Conservation (phyloP, 2,888 invertebrate genomes). For the Octonoba sinensis region DNA sequence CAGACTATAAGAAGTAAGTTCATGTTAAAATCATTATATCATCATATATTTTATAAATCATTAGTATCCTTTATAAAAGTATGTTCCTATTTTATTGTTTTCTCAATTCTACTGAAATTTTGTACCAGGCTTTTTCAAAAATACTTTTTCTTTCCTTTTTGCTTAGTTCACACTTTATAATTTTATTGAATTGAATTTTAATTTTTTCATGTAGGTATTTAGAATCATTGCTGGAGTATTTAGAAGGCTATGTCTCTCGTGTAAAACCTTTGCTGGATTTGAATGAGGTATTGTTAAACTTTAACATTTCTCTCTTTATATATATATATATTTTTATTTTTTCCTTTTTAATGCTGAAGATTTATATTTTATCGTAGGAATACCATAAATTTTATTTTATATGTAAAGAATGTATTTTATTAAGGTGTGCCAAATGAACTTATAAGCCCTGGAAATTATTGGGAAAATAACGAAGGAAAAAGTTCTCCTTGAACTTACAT, state of each 20-base stretch:
- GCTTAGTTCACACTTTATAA: background rate
- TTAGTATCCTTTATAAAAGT: constrained; percentile 74
- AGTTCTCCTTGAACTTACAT: no score
- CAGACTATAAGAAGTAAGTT: constrained; percentile 80
- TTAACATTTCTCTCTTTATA: background rate
- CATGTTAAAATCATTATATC: constrained; percentile 74
- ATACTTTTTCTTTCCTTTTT: background rate
- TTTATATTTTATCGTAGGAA: background rate
- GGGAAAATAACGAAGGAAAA: no score
- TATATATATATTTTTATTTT: background rate
- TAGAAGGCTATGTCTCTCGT: constrained; percentile 84
- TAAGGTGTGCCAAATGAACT: background rate
- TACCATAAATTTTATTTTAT: background rate
- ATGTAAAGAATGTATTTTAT: background rate
- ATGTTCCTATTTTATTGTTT: constrained; percentile 76
- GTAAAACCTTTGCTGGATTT: constrained; percentile 89
- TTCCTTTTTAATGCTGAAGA: background rate
- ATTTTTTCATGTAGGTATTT: constrained; percentile 76
- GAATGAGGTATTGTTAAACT: constrained; percentile 73
- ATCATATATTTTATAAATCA: background rate
- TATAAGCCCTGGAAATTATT: background rate
- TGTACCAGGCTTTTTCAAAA: background rate
- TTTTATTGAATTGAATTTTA: background rate
- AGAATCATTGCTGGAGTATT: constrained; percentile 84
- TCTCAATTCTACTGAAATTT: background rate